Evolutionary conservation across 2,113 vertebrate genomes (phyloP), one percentile per base, ranked within the genome.

Genomic region (Pelvicachromis taeniatus): DNA sequence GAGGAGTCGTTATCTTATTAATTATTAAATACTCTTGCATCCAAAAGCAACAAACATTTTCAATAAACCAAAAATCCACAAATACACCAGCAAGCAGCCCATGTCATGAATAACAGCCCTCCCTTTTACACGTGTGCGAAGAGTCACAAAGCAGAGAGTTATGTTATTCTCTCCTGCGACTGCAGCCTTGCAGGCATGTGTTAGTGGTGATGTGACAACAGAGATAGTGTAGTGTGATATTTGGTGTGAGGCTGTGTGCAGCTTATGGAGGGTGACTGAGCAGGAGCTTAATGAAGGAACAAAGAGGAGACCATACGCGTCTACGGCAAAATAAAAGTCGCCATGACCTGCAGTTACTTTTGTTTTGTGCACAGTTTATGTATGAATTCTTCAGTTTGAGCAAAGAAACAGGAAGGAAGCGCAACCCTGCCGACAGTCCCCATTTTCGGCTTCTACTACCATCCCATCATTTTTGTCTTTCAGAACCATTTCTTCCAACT

Each of bases 391-490:
- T 26, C 40, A 68, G 50, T 56, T 61, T 26, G 58, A 83, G 52
- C 17, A 81, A 45, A 61, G 42, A 81, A 84, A 78, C 19, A 31
- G 82, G 61, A 81, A 50, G 26, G 82, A n/a, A 23, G 48, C 61
- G 81, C 56, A 56, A 52, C 65, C 12, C 65, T 81, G 70, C 33
- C 81, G 58, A 78, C 77, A 83, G 77, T 85, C 88, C 80, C 88
- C 80, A 92, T 93, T 92, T 91, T 82, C 85, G 85, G 85, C 75
- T 86, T 87, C 84, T 61, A 88, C 90, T 87, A 88, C 87, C 78
- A 73, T 79, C 68, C 87, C 87, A 82, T 91, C 89, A 83, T 70
- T 83, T 79, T 65, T 61, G 81, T 85, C 84, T 90, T 89, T 89
- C 73, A 87, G 82, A 63, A 52, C 50, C 77, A 91, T 88, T 91